Base-by-base conservation (phyloP, 2,113 vertebrate species). In the Polyodon spathula region DNA sequence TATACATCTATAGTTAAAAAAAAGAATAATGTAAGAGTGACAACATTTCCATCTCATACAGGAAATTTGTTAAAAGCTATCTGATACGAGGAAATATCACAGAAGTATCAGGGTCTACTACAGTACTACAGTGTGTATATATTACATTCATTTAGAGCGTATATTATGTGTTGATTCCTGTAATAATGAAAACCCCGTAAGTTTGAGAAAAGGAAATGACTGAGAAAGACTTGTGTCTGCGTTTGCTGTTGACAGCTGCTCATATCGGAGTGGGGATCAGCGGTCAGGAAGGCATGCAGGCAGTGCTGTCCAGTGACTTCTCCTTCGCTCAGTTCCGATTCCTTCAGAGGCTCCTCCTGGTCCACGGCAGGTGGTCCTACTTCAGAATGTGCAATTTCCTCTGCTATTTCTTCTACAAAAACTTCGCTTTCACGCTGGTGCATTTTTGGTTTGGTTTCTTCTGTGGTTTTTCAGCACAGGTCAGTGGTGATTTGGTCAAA, bases 381-480 rank as follows among this genome's bases (percentile, higher is more conserved):
- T 83, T 86, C 63, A 84, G 88, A 64, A 90, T 86, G 80, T 91
- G 88, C 71, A 85, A 86, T 44, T 92, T 91, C 78, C 78, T 94
- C 46, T 70, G 75, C 63, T 90, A 92, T 71, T 95, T 92, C 71
- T 92, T 92, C 75, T 88, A 90, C 68, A 89, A 90, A 83, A 93
- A 84, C 66, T 87, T 92, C 71, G 81, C 81, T 27, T 93, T 91
- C 68, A 89, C 82, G 1, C 69, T 90, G 37, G 85, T 92, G 4
- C 81, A 85, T 75, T 92, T 92, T 79, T 92, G 83, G 86, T 92
- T 89, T 27, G 86, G 84, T 15, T 88, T 92, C 81, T 88, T 91
- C 79, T 90, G 85, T 77, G 89, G 84, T 58, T 93, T 93, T 70
- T 93, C 85, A 50, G 78, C 86, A 62, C 85, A 89, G 83, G 81